phyloP scores from a whole-genome alignment of 2,113 vertebrate genomes.

The Prionailurus viverrinus region DNA sequence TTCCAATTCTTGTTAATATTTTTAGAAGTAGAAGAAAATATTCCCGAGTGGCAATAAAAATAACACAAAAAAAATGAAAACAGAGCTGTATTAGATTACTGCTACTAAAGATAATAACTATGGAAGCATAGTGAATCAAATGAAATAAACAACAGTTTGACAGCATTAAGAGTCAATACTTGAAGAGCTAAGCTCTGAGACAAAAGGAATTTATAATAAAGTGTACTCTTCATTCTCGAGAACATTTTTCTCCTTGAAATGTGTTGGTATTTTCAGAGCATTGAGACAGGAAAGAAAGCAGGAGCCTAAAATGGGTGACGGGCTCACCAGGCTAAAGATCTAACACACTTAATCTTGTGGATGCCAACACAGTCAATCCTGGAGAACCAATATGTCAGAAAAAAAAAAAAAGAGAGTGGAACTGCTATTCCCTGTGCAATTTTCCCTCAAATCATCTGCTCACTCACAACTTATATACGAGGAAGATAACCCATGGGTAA shows the following conservation, averaged over 20 bases:
- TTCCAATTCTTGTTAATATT: background rate
- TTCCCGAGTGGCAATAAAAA: background rate
- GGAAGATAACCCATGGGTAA: background rate
- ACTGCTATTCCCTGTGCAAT: background rate
- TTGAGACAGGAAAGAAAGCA: background rate
- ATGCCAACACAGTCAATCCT: background rate
- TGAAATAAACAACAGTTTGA: background rate
- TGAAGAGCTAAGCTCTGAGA: background rate
- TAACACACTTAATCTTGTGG: background rate
- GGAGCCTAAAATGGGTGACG: background rate
- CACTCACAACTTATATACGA: background rate
- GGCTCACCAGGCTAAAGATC: background rate
- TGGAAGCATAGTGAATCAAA: background rate
- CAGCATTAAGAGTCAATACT: no score
- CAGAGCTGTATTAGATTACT: background rate
- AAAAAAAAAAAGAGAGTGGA: background rate
- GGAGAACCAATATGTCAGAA: accelerated
- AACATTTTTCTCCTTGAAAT: background rate
- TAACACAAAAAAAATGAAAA: background rate
- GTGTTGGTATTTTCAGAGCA: background rate
- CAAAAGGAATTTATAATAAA: background rate
- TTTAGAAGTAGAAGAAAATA: background rate
- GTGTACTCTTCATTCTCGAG: background rate
- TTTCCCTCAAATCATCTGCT: background rate
- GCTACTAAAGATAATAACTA: background rate